These are phyloP conservation scores for Ferrisia virgata DNA, from an alignment of 2,888 invertebrate species.

Conservation along the genomic window DNA sequence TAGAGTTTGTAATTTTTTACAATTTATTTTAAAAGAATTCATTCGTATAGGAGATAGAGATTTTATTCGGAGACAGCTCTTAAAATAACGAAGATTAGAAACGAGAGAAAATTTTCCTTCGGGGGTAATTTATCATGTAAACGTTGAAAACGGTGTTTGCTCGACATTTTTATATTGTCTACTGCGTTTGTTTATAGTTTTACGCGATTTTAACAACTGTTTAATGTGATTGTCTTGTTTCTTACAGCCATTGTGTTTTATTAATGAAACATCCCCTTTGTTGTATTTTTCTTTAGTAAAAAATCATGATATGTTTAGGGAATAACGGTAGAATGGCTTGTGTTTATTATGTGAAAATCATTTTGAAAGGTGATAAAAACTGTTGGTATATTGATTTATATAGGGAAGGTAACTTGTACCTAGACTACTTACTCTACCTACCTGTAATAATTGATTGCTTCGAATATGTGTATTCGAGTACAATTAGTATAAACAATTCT, in stretches of 20 bases:
- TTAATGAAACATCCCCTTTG: constrained; percentile 35
- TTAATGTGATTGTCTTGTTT: constrained; percentile 42
- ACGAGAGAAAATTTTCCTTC: constrained; percentile 26
- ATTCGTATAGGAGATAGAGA: neutral
- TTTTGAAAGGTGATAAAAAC: neutral
- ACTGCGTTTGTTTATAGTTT: constrained; percentile 44
- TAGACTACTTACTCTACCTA: too few relatives aligned
- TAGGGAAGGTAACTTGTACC: too few relatives aligned
- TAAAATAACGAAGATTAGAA: constrained; percentile 38
- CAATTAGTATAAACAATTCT: too few relatives aligned
- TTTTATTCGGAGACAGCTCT: neutral
- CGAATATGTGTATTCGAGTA: too few relatives aligned
- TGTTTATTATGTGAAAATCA: neutral
- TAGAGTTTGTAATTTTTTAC: neutral
- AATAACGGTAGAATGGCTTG: neutral
- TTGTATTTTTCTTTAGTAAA: neutral
- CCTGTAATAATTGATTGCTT: too few relatives aligned
- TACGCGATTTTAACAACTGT: constrained; percentile 46
- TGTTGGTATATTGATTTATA: neutral
- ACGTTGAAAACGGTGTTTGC: constrained; percentile 40
- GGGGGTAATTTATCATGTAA: constrained; percentile 46
- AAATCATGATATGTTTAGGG: neutral
- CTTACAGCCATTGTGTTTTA: constrained; percentile 33
- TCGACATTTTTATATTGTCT: constrained; percentile 44
- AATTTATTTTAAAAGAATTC: neutral